Conservation (phyloP, 2,797 vertebrate species). For the Rhinogobio ventralis region DNA sequence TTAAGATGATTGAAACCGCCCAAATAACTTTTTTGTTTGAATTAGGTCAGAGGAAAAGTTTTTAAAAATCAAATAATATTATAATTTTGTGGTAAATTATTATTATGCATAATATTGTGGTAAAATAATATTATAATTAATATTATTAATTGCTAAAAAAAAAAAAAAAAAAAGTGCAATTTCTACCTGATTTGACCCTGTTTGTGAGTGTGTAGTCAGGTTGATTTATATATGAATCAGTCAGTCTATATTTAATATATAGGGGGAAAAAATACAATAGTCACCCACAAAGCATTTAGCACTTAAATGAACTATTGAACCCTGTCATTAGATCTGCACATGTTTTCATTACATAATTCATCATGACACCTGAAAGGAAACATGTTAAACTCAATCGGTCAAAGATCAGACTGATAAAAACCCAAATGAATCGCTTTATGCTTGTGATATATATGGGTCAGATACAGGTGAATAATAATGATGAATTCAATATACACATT, state of each 20-base stretch:
- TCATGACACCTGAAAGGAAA: conserved; percentile 4
- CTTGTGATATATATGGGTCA: neutral
- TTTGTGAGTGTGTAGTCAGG: neutral
- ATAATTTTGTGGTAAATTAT: too few relatives aligned
- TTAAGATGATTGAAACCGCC: neutral
- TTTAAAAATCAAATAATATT: too few relatives aligned
- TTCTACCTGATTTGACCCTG: neutral
- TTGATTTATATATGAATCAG: neutral
- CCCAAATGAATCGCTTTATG: neutral
- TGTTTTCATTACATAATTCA: conserved; percentile 27
- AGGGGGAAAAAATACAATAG: neutral
- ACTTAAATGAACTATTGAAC: neutral
- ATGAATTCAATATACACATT: neutral
- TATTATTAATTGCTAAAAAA: neutral
- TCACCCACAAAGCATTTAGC: neutral
- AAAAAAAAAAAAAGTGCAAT: neutral
- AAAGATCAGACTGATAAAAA: neutral
- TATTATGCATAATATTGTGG: too few relatives aligned
- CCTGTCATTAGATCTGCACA: conserved; percentile 14
- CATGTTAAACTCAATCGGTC: neutral
- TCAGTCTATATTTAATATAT: neutral
- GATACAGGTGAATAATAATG: neutral
- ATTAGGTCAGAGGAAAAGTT: too few relatives aligned
- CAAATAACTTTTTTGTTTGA: neutral
- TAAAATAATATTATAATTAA: too few relatives aligned